These are phyloP conservation scores for Sepioteuthis lessoniana DNA, from an alignment of 2,888 invertebrate species.

Conservation along the genomic window DNA sequence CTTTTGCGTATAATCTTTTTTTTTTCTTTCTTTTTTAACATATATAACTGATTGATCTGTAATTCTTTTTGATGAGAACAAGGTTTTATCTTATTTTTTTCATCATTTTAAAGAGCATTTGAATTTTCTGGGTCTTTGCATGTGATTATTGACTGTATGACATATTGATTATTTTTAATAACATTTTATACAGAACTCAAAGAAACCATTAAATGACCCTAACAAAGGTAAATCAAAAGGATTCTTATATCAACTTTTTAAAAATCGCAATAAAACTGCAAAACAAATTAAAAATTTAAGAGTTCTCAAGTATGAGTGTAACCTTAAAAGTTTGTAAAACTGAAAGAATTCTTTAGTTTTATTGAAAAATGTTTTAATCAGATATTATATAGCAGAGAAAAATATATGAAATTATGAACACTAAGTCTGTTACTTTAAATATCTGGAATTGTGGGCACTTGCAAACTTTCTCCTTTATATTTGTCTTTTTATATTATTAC, in stretches of 20 bases:
- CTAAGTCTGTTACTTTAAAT: no score
- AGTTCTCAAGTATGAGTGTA: not conserved
- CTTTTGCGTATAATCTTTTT: not conserved
- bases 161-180: not conserved
- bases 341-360: not conserved
- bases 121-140: not conserved
- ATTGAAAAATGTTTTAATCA: no score
- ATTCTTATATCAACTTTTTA: not conserved
- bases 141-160: not conserved
- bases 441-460: no score
- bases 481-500: no score
- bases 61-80: not conserved
- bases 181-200: not conserved
- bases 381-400: no score
- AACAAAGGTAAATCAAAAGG: not conserved
- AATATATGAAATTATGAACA: no score
- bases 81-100: not conserved
- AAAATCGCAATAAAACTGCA: not conserved
- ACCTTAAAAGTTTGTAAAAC: not conserved
- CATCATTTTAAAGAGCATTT: not conserved
- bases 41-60: not conserved
- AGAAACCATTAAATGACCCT: not conserved
- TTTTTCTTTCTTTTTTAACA: not conserved
- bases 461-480: no score
- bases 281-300: not conserved